A percentile compares a stretch with the other conserved stretches of the same genome.
Evolutionary conservation across 2,888 invertebrate genomes (phyloP).

Genomic region (Troides aeacus): DNA sequence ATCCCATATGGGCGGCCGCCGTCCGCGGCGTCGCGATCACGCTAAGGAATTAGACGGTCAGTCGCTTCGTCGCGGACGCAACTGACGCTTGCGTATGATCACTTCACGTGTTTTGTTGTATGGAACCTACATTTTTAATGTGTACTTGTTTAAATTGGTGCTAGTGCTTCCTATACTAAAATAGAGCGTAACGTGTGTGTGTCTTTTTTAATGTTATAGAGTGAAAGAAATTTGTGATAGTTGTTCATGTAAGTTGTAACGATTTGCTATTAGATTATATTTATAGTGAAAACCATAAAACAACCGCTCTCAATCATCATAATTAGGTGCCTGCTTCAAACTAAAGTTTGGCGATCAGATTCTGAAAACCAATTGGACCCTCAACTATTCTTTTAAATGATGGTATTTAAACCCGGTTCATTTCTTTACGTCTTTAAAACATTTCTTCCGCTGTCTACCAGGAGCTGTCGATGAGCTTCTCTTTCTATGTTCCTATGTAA

Average conservation of each 20-base stretch:
- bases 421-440: too few relatives aligned
- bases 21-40: slow-evolving; percentile 44
- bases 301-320: too few relatives aligned
- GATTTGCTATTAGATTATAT: not conserved
- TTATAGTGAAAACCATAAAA: too few relatives aligned
- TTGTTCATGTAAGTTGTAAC: slow-evolving; percentile 9
- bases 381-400: too few relatives aligned
- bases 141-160: not conserved
- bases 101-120: slow-evolving; percentile 27
- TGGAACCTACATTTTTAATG: slow-evolving; percentile 16
- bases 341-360: too few relatives aligned
- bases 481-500: not conserved
- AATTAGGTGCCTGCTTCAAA: too few relatives aligned
- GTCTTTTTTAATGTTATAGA: not conserved
- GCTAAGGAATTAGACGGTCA: slow-evolving; percentile 64
- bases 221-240: not conserved
- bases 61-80: slow-evolving; percentile 60
- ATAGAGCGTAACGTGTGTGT: slow-evolving; percentile 1
- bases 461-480: not conserved
- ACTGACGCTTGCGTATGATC: slow-evolving; percentile 54
- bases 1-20: slow-evolving; percentile 37
- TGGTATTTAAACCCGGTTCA: too few relatives aligned
- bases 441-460: too few relatives aligned
- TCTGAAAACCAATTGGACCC: too few relatives aligned
- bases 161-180: not conserved